These are phyloP conservation scores for Yponomeuta malinellus DNA, from an alignment of 2,888 invertebrate species.

Conservation along the genomic window DNA sequence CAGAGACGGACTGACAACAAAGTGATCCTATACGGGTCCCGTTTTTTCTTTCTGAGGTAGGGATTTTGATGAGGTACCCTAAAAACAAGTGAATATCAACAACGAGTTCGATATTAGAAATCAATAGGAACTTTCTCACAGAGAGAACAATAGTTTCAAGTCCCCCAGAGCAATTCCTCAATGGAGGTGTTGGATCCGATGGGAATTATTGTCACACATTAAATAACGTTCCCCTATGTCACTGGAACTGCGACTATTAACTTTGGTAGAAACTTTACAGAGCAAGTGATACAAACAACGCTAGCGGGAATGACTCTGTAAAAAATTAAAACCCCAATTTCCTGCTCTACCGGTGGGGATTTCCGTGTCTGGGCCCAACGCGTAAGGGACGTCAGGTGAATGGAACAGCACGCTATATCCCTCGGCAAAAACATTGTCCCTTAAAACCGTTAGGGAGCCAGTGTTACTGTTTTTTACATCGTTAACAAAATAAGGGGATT, in stretches of 20 bases:
- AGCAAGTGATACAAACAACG: not conserved
- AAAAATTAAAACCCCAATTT: constrained; percentile 26
- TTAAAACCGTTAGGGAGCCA: constrained; percentile 37
- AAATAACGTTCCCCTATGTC: not conserved
- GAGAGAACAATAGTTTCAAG: constrained; percentile 4
- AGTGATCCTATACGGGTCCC: no score
- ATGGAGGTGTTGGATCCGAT: constrained; percentile 6
- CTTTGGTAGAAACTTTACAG: not conserved
- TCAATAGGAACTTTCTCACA: constrained; percentile 13
- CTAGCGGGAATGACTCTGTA: constrained; percentile 10
- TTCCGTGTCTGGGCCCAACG: constrained; percentile 24
- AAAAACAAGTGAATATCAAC: not conserved
- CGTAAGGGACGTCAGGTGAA: constrained; percentile 39
- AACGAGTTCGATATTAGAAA: not conserved
- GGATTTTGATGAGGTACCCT: no score
- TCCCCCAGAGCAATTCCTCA: constrained; percentile 6
- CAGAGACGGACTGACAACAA: no score
- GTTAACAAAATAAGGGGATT: constrained; percentile 27
- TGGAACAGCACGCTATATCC: constrained; percentile 36
- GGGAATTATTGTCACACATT: constrained; percentile 12
- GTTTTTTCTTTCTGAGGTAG: no score
- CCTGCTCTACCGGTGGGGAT: constrained; percentile 21
- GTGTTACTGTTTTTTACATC: constrained; percentile 35
- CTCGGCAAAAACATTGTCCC: constrained; percentile 41
- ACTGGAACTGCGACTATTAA: constrained; percentile 9